Percentiles rank a stretch among this genome's conserved stretches.
phyloP scores from a whole-genome alignment of 2,113 vertebrate genomes.

The Chrysemys picta region DNA sequence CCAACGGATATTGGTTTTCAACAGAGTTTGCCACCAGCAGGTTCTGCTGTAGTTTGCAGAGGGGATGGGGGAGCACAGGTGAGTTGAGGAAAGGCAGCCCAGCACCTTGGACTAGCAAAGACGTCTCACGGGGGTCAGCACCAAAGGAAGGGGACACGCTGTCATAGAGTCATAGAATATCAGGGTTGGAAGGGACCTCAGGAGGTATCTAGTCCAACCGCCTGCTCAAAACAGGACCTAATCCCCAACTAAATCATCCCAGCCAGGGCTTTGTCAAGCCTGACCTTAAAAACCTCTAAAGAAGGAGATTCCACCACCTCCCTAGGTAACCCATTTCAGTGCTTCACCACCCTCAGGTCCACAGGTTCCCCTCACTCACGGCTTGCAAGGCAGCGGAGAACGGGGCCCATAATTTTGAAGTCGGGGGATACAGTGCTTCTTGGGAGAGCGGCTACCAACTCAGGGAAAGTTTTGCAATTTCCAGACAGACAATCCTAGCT shows the following conservation, averaged over 20 bases:
- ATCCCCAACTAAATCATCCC: no score
- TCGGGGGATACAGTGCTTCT: not conserved
- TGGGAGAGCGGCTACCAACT: not conserved
- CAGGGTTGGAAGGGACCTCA: no score
- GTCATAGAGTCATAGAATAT: no score
- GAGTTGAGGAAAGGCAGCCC: not conserved
- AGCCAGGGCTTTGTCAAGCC: no score
- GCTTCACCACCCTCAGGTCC: no score
- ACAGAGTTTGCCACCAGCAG: not conserved
- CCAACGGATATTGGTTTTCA: fast-evolving
- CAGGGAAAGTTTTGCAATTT: not conserved
- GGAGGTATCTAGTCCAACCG: no score
- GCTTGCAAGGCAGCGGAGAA: not conserved
- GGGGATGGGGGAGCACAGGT: fast-evolving
- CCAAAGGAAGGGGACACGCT: not conserved
- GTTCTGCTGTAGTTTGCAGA: not conserved
- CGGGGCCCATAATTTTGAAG: not conserved
- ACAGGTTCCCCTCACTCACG: no score
- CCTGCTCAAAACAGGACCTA: no score
- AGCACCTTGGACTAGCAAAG: fast-evolving
- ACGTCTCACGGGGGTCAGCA: fast-evolving
- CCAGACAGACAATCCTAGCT: not conserved
- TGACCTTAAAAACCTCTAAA: no score
- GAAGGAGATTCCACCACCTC: no score
- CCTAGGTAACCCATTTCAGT: no score